phyloP scores from a whole-genome alignment of 2,888 invertebrate genomes.

The Macrosoma leucophasiata region DNA sequence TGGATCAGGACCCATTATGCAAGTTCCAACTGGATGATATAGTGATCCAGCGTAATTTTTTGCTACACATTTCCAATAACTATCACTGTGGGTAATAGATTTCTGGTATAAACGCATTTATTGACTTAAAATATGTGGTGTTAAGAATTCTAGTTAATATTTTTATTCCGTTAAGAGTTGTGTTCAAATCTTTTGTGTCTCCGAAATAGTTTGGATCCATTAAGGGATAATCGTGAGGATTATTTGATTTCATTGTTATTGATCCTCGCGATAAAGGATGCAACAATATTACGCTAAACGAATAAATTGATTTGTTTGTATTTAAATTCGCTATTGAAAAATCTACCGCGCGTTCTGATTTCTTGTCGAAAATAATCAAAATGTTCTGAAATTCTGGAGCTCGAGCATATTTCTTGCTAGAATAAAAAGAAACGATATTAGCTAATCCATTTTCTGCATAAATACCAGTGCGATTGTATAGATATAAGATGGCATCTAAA shows the following conservation, averaged over 20 bases:
- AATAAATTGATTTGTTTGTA: constrained; percentile 38
- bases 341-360: constrained; percentile 35
- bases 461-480: constrained; percentile 65
- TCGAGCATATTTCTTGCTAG: constrained; percentile 34
- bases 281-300: constrained; percentile 46
- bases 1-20: constrained; percentile 7
- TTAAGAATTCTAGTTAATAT: constrained; percentile 38
- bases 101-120: constrained; percentile 36
- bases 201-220: constrained; percentile 79
- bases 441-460: constrained; percentile 62
- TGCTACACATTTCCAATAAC: too few species aligned
- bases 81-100: constrained; percentile 37
- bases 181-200: constrained; percentile 68
- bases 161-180: constrained; percentile 37
- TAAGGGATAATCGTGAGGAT: constrained; percentile 76
- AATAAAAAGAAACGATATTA: constrained; percentile 62
- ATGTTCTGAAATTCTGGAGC: constrained; percentile 46
- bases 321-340: constrained; percentile 36
- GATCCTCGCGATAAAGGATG: constrained; percentile 72
- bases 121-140: constrained; percentile 38
- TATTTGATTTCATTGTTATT: constrained; percentile 68
- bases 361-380: constrained; percentile 37
- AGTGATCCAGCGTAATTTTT: too few species aligned
- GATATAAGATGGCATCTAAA: constrained; percentile 59
- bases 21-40: constrained; percentile 11